Percentiles rank a stretch among this genome's conserved stretches.
These are phyloP conservation scores for Serrognathus titanus DNA, from an alignment of 2,888 invertebrate species.

Conservation along the genomic window DNA sequence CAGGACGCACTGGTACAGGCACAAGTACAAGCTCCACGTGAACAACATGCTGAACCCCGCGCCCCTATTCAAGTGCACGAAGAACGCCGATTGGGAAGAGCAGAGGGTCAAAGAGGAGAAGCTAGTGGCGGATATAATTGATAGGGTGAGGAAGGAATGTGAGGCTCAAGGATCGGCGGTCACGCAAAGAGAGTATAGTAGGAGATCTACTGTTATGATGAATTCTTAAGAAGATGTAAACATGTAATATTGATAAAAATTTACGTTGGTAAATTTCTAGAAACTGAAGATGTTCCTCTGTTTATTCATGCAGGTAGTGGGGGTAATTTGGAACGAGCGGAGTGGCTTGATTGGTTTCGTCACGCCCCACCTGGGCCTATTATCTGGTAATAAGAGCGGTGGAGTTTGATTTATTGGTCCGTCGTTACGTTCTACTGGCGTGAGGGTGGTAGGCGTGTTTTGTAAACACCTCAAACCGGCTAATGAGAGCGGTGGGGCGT, in stretches of 20 bases:
- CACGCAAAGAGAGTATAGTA: conserved; percentile 56
- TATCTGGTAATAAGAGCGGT: no score
- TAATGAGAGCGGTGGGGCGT: no score
- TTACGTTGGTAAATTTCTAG: no score
- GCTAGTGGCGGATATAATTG: conserved; percentile 73
- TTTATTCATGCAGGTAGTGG: no score
- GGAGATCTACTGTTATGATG: conserved; percentile 59
- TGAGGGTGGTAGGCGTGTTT: no score
- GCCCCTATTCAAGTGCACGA: conserved; percentile 68
- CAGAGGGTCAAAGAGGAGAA: conserved; percentile 70
- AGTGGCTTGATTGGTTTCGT: no score
- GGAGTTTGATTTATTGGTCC: no score
- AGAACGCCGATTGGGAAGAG: conserved; percentile 61
- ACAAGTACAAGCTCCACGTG: conserved; percentile 75
- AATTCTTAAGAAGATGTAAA: conserved; percentile 39
- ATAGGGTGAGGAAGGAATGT: conserved; percentile 69
- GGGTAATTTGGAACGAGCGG: no score
- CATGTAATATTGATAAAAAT: neutral
- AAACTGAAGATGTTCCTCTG: no score
- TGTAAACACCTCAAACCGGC: no score
- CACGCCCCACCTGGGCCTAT: no score
- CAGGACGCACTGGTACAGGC: conserved; percentile 74
- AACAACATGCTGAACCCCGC: conserved; percentile 58
- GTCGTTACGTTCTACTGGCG: no score
- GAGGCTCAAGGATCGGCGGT: conserved; percentile 65